Base-by-base conservation (phyloP, 2,113 vertebrate genomes). In the Sebastes fasciatus region DNA sequence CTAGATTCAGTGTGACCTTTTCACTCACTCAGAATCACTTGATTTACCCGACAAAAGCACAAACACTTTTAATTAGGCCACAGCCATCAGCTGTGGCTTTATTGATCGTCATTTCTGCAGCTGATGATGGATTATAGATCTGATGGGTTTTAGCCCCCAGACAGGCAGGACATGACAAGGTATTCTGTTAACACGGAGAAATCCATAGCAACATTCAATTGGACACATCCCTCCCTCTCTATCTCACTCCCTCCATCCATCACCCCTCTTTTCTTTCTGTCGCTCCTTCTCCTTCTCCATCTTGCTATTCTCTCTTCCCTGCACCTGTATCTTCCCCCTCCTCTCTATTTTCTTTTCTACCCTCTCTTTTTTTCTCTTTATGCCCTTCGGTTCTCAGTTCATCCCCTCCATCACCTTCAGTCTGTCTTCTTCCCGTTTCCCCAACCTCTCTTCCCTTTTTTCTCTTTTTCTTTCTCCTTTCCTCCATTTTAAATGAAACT, bases 111-210 rank as follows among this genome's bases (percentile, higher is more conserved):
- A 85, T 86, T 75, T 82, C 63, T 62, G 49, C 76, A 75, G 62
- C 71, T 65, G 60, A 90, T 91, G 88, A 90, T 75, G 66, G 61
- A 87, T 84, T 85, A 86, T 74, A 54, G 83, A 84, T 64, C 8
- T 40, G 65, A 82, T 83, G 8, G 85, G 86, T 89, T 92, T 88
- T 77, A 82, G 80, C 81, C 77, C 43, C 78, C 1, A 61, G 89
- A 77, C 42, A 63, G 83, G 57, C 60, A 69, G 21, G 70, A 82
- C 81, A 76, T 88, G 86, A 88, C 80, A 74, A 78, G 77, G 77
- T 88, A 73, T 88, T 90, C 80, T 84, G 86, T 90, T 92, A 84
- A 80, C 73, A 77, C 26, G 9, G 42, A 82, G 57, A 68, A 83
- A 89, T 89, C 87, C 46, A 84, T 84, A 74, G 49, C 19, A 64